Percentiles rank a stretch among this genome's conserved stretches.
These are phyloP conservation scores for Tiphia femorata DNA, from an alignment of 2,888 invertebrate species.

Conservation along the genomic window DNA sequence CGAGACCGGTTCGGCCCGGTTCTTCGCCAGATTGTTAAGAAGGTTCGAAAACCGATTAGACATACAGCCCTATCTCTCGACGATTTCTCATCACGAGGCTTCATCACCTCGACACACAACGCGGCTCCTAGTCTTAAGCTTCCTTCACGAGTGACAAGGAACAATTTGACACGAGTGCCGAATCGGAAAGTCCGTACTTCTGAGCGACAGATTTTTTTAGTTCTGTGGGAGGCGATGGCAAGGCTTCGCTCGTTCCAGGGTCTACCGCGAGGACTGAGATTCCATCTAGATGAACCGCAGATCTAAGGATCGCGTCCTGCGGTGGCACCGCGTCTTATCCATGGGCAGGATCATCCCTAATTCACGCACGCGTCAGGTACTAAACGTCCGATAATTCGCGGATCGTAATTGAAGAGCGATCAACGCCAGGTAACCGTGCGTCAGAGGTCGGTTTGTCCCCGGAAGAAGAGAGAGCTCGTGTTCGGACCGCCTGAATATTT, in stretches of 20 bases:
- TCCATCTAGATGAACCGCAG: too few relatives aligned
- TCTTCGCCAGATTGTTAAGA: slow-evolving; percentile 20
- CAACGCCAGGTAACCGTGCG: background rate
- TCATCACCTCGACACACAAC: too few relatives aligned
- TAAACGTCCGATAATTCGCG: slow-evolving; percentile 32
- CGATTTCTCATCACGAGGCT: too few relatives aligned
- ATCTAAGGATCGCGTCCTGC: too few relatives aligned
- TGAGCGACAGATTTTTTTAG: too few relatives aligned
- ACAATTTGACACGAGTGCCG: too few relatives aligned
- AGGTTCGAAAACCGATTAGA: slow-evolving; percentile 39
- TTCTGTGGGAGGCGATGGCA: too few relatives aligned
- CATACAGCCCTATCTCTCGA: slow-evolving; percentile 23
- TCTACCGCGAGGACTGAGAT: too few relatives aligned
- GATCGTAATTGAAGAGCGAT: slow-evolving; percentile 7
- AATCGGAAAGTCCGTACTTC: too few relatives aligned
- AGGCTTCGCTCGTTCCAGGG: too few relatives aligned
- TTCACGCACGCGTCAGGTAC: slow-evolving; percentile 35
- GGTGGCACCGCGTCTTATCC: background rate
- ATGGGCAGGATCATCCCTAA: slow-evolving; percentile 27
- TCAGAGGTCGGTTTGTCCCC: background rate
- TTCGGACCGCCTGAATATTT: background rate
- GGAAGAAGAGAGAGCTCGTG: slow-evolving; percentile 2
- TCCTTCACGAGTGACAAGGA: too few relatives aligned
- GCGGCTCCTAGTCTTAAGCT: too few relatives aligned
- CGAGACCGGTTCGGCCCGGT: slow-evolving; percentile 19